A percentile compares a stretch with the other conserved stretches of the same genome.
Conservation (phyloP, 2,113 vertebrate species). For the Forbesichthys papilliferus region DNA sequence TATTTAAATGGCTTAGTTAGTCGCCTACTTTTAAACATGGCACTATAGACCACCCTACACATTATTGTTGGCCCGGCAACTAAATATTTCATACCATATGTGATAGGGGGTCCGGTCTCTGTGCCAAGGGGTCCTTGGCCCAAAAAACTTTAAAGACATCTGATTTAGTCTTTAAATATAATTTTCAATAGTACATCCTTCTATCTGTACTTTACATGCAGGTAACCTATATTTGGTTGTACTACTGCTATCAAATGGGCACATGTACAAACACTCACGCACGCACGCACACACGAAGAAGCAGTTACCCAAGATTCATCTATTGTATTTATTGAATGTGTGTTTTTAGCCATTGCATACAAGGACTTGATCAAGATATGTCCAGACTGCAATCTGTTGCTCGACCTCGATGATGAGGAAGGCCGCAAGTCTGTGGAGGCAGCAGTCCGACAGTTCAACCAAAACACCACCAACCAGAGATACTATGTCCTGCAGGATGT, state of each 20-base stretch:
- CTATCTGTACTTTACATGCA: neutral
- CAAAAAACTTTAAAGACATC: too few relatives aligned
- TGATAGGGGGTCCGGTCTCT: too few relatives aligned
- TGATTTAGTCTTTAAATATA: neutral
- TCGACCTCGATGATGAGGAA: neutral
- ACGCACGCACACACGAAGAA: too few relatives aligned
- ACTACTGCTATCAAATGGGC: too few relatives aligned
- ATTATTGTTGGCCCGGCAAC: too few relatives aligned
- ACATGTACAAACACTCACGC: too few relatives aligned
- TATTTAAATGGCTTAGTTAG: too few relatives aligned
- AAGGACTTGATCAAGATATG: rapidly evolving
- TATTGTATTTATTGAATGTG: neutral
- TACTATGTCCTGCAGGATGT: conserved; percentile 27
- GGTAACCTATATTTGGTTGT: neutral
- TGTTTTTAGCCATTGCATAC: neutral
- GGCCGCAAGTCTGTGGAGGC: neutral
- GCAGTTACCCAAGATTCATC: neutral
- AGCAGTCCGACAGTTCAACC: conserved; percentile 6
- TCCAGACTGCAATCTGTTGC: conserved; percentile 5
- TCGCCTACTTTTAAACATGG: too few relatives aligned
- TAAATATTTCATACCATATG: too few relatives aligned
- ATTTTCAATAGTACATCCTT: neutral
- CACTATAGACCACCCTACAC: too few relatives aligned
- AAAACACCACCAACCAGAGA: conserved; percentile 1
- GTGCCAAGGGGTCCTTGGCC: too few relatives aligned